phyloP scores from a whole-genome alignment of 64 coral and sea anemone species.

The Astreopora myriophthalma region DNA sequence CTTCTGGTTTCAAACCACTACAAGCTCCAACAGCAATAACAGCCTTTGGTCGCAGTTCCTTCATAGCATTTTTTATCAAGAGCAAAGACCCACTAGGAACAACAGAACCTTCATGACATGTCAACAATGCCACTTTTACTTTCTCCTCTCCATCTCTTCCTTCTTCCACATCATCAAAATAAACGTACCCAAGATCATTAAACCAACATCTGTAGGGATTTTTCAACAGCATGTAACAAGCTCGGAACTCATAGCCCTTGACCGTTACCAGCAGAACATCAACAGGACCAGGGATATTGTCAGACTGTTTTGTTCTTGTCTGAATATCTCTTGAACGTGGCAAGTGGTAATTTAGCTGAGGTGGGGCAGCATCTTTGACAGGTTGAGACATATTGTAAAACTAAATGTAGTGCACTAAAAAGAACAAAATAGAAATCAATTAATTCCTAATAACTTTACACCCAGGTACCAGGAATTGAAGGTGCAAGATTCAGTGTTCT shows the following conservation, averaged over 20 bases:
- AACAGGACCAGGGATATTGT: background rate
- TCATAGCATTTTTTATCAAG: background rate
- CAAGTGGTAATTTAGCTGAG: background rate
- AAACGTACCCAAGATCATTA: background rate
- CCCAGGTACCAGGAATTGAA: no score
- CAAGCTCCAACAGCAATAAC: background rate
- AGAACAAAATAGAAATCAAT: no score
- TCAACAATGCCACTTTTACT: background rate
- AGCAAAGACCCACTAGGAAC: background rate
- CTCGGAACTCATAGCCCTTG: background rate
- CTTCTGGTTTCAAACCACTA: background rate
- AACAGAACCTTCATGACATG: background rate
- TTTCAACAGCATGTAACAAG: background rate
- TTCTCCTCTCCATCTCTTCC: background rate
- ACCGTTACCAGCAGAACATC: background rate
- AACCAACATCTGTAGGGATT: background rate
- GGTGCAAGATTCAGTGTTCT: no score
- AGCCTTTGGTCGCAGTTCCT: background rate
- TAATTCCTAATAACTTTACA: no score
- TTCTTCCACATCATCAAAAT: background rate
- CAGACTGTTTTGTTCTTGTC: background rate
- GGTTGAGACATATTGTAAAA: no score
- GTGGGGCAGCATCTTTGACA: background rate
- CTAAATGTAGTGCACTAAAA: no score
- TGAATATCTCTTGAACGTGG: background rate